phyloP scores from a whole-genome alignment of 2,797 vertebrate species.

The Lophura swinhoii region DNA sequence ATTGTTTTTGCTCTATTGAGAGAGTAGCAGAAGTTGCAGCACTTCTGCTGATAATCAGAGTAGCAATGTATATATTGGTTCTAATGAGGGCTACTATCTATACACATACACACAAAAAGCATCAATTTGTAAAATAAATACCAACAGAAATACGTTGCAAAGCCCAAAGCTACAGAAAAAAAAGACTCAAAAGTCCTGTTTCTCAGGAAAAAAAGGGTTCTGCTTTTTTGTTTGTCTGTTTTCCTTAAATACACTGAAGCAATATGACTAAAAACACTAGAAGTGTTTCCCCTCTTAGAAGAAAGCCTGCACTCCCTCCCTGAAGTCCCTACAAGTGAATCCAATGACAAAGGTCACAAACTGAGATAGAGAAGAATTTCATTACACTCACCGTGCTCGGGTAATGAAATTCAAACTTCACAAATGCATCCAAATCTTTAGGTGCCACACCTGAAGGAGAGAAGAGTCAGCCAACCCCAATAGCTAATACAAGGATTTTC shows the following conservation, averaged over 20 bases:
- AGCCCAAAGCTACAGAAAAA: neutral
- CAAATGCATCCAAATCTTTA: conserved; percentile 90
- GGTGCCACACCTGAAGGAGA: conserved; percentile 86
- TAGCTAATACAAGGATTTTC: neutral
- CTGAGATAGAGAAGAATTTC: neutral
- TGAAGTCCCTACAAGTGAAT: neutral
- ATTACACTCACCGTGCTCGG: conserved; percentile 88
- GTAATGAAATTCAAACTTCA: conserved; percentile 96
- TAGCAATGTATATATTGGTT: neutral
- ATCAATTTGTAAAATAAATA: neutral
- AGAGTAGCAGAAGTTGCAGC: neutral
- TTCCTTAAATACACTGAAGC: neutral
- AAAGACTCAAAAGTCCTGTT: neutral
- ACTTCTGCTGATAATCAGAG: neutral
- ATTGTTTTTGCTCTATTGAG: neutral
- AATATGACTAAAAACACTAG: neutral
- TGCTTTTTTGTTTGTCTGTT: neutral
- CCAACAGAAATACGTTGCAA: neutral
- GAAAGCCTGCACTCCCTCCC: neutral
- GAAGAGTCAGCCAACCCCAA: conserved; percentile 31
- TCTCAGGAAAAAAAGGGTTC: neutral
- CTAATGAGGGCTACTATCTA: neutral
- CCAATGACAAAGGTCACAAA: neutral
- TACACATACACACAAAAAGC: neutral
- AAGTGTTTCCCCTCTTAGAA: neutral